A percentile compares a stretch with the other conserved stretches of the same genome.
Evolutionary conservation across 2,888 invertebrate genomes (phyloP).

Genomic region (Petrolisthes manimaculis): DNA sequence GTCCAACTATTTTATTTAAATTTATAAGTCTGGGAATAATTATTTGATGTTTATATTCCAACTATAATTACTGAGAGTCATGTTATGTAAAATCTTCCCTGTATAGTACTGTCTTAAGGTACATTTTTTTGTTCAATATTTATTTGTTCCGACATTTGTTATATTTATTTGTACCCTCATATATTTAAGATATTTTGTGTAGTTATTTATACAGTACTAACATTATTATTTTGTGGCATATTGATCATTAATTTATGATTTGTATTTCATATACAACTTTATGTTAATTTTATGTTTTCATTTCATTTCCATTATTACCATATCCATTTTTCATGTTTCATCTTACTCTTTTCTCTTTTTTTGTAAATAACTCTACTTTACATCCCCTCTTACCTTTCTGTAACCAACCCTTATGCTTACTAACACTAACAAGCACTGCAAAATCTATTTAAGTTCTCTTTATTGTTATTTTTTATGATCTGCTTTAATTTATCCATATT

Average conservation of each 20-base stretch:
- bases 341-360: neutral
- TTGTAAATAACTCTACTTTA: neutral
- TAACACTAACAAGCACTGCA: too few species aligned
- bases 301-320: neutral
- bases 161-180: neutral
- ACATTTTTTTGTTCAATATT: neutral
- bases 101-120: too few species aligned
- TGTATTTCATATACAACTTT: neutral
- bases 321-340: neutral
- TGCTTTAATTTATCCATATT: too few species aligned
- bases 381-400: neutral
- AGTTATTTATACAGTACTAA: neutral
- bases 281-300: neutral
- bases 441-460: too few species aligned
- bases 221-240: neutral
- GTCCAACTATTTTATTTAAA: too few species aligned
- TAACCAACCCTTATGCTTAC: neutral
- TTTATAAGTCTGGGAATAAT: too few species aligned
- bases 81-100: too few species aligned
- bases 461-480: too few species aligned
- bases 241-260: slow-evolving; percentile 1
- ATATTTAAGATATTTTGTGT: neutral
- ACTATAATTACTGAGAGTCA: too few species aligned
- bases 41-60: too few species aligned
- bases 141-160: neutral